Evolutionary conservation across 2,113 vertebrate species (phyloP), one percentile per base, ranked within the genome.

Genomic region (Pardalotus punctatus): DNA sequence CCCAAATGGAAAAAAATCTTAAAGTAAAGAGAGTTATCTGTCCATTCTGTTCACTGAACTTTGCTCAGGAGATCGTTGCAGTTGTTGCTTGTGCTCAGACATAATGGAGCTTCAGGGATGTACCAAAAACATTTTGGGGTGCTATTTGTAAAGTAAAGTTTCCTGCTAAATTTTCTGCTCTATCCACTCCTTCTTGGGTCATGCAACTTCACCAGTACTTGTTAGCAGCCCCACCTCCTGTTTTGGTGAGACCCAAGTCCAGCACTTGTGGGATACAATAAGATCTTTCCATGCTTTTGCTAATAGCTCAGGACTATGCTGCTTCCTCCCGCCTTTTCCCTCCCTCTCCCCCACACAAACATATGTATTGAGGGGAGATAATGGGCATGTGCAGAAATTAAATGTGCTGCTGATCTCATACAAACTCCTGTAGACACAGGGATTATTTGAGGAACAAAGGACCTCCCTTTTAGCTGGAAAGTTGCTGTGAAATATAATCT

Each of bases 331-430:
- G 2, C 12, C 18, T 61, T 71, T n/a, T 31, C 16, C 40, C 10
- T 71, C 31, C 42, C 24, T 62, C 13, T 51, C 10, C 14, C 3
- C 25, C 8, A 14, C 27, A 31, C 6, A 81, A 76, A 35, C 17
- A 38, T 40, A 28, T 0, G 0, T 25, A 24, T 11, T 12, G 29
- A 66, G 22, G 3, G 38, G 28, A 23, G 13, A 20, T 43, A 43
- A 50, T 25, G 42, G 16, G 31, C 22, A 11, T 48, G 35, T 58
- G 28, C 27, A 38, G 61, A 80, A 79, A 62, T 23, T 53, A 29
- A 36, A 80, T 1, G 0, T 27, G 62, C 12, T 38, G 18, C 24
- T 81, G 53, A 77, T 53, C 53, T 83, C 29, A 7, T 58, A 76
- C 25, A 45, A 71, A 62, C 19, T 71, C 57, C 61, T 66, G 48